Evolutionary conservation across 23 tunicate genomes (phyloP), one percentile per base, ranked within the genome.

Genomic region (Oikopleura albicans): DNA sequence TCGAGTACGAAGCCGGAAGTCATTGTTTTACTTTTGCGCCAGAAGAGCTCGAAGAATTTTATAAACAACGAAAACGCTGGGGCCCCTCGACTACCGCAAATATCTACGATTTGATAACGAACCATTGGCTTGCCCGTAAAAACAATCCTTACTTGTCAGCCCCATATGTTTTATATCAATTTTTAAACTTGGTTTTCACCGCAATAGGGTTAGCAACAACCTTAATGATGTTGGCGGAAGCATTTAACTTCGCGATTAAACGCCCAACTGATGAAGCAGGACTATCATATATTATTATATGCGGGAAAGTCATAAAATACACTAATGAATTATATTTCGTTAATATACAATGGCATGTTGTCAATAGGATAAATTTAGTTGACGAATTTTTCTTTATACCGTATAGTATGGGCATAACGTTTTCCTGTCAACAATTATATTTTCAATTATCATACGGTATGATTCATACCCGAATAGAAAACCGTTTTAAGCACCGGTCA

Each of bases 31-130:
- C 99, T 1, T 95, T 95, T 75, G 99, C 99, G 16, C 99, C 99
- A 40, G 99, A 95, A 79, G 99, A 90, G 8, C 89, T 95, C 66
- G 91, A 95, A 41, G 99, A 95, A 83, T 95, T 95, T 86, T 95
- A 88, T 85, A 95, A 95, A 84, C 99, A 95, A 40, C 86, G 99
- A 38, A 83, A 94, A 84, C 79, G 99, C 28, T 95, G 99, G 99
- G 99, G 96, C 2, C 99, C 99, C n/a, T 90, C 96, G 0, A 95
- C 99, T 41, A 95, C 91, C 91, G 99, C 99, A 84, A 95, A 95
- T 76, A 85, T 95, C 37, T 91, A 90, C 57, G 99, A 95, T 56
- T 90, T 95, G 66, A 84, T 95, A 87, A 40, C 83, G 56, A 89
- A 95, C 56, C 87, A 94, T 1, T 85, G 83, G 40, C 85, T 88